Percentiles rank a stretch among this genome's conserved stretches.
Conservation (phyloP, 2,113 vertebrate species). For the Zootoca vivipara region DNA sequence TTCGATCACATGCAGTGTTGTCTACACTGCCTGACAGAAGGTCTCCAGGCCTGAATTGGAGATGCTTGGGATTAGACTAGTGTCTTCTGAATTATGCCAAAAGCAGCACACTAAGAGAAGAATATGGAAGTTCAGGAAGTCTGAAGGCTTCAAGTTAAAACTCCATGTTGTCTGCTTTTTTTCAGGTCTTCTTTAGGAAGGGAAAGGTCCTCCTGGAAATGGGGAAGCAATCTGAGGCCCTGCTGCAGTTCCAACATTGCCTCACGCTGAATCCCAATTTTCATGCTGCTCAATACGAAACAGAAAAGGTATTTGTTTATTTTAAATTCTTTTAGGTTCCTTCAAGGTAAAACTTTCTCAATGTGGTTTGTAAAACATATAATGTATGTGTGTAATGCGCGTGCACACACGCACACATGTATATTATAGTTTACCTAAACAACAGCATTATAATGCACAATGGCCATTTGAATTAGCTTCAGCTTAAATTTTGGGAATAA, state of each 20-base stretch:
- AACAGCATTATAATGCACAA: no score
- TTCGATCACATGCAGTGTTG: background rate
- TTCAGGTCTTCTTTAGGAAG: conserved; percentile 85
- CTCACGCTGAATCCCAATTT: conserved; percentile 81
- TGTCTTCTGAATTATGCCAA: background rate
- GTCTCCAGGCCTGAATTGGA: background rate
- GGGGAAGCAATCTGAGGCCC: conserved; percentile 79
- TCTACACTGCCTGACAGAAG: no score
- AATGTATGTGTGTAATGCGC: no score
- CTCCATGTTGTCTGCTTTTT: conserved; percentile 3
- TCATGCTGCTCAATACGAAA: conserved; percentile 75
- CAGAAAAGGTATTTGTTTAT: conserved; percentile 68
- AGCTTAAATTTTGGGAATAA: background rate
- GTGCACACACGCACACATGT: no score
- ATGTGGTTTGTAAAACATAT: no score
- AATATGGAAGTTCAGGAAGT: background rate
- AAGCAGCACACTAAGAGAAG: background rate
- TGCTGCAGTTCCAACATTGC: conserved; percentile 81
- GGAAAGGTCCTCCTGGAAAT: conserved; percentile 85
- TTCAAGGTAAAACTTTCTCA: background rate
- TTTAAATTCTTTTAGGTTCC: background rate
- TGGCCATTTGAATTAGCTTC: no score
- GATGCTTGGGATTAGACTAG: background rate
- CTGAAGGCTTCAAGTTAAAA: background rate
- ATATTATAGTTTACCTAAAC: no score